These are phyloP conservation scores for Toxostoma redivivum DNA, from an alignment of 2,113 vertebrate genomes.

Conservation along the genomic window DNA sequence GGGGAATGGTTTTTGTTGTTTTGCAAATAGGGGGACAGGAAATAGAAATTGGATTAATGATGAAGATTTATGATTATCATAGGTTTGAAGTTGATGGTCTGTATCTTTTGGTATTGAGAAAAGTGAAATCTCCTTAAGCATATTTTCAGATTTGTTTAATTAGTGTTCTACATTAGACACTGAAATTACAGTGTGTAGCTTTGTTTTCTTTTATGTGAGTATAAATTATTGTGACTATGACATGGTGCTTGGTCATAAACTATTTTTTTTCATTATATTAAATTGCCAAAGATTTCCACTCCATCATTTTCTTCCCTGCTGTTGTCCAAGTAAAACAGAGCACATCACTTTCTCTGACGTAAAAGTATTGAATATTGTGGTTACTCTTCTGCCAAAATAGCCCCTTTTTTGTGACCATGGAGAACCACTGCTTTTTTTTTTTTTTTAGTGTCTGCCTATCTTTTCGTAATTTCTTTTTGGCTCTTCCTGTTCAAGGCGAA, in stretches of 20 bases:
- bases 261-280: conserved; percentile 3
- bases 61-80: not conserved
- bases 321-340: not conserved
- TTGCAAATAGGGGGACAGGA: not conserved
- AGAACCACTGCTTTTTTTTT: not conserved
- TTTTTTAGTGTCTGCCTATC: not conserved
- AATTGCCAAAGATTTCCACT: not conserved
- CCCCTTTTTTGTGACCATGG: not conserved
- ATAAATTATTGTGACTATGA: not conserved
- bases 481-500: not conserved
- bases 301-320: not conserved
- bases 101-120: not conserved
- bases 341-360: not conserved
- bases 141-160: not conserved
- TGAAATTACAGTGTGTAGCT: not conserved
- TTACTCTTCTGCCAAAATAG: not conserved
- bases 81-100: not conserved
- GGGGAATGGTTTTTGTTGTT: not conserved
- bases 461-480: not conserved
- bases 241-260: not conserved
- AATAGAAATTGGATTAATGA: not conserved
- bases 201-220: not conserved
- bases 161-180: not conserved
- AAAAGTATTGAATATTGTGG: not conserved
- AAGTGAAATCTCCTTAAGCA: not conserved